Base-by-base conservation (phyloP, 92 coral and sea anemone genomes). In the Bergia puertoricense region DNA sequence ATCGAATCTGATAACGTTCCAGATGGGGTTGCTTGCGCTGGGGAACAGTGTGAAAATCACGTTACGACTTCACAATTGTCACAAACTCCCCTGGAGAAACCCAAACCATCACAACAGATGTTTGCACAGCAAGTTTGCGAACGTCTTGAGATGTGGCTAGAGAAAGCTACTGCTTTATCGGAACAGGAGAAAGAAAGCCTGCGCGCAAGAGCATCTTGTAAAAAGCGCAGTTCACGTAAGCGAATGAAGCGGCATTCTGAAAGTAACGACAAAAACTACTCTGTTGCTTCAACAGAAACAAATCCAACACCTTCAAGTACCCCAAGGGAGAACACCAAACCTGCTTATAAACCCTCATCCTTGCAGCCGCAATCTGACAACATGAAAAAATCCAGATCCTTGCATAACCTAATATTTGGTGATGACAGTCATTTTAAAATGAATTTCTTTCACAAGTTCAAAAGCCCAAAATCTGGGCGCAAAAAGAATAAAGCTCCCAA, bases 101-200 rank as follows among this genome's bases (percentile, higher is more conserved):
- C 90, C 45, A 86, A 80, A 41, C 87, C 90, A 39, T 90, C 81
- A 39, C 92, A 86, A 43, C 79, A 84, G 18, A 86, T 81, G 39
- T 92, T 92, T 56, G 94, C 94, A 48, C 88, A 81, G 62, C 94
- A 92, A 68, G 94, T 92, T 8, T 89, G 90, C 77, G 90, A 81
- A 30, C 88, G 88, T 46, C 90, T 92, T 4, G 92, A 92, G 38
- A 89, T 77, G 39, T 92, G 94, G 94, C 90, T 92, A 37, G 86
- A 79, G 56, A 89, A 82, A 75, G 94, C 94, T 46, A 89, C 88
- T 20, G 90, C 90, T 2, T 72, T 92, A 14, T 90, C 94, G 41
- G 88, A 85, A 44, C 80, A 81, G 76, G 94, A 92, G 30, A 92
- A 92, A 84, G 79, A 69, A 72, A 69, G 56, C 30, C 39, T 84